Percentiles rank a stretch among this genome's conserved stretches.
These are phyloP conservation scores for Camponotus pennsylvanicus DNA, from an alignment of 1,140 invertebrate genomes.

Conservation along the genomic window DNA sequence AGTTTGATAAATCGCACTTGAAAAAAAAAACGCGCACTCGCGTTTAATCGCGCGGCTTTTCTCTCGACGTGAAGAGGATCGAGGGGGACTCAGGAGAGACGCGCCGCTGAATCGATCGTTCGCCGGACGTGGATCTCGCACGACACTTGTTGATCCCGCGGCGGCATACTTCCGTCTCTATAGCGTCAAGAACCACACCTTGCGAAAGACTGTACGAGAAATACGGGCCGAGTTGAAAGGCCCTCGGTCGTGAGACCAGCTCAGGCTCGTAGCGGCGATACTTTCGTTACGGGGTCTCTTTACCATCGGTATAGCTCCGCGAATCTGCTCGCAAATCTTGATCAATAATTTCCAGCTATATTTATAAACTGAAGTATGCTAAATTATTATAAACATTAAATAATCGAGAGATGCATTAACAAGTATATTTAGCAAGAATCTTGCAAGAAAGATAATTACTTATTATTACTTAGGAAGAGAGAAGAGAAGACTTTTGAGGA, in stretches of 20 bases:
- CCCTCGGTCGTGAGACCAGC: constrained; percentile 76
- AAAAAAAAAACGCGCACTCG: background rate
- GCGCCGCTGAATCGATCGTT: constrained; percentile 62
- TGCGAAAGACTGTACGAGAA: constrained; percentile 76
- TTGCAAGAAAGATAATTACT: background rate
- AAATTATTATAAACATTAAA: too few relatives aligned
- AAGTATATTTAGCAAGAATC: background rate
- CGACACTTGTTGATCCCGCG: constrained; percentile 75
- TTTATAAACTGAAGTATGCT: too few relatives aligned
- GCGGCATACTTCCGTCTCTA: constrained; percentile 73
- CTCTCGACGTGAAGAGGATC: background rate
- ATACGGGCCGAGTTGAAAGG: constrained; percentile 79
- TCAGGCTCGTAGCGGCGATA: constrained; percentile 70
- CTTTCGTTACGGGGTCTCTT: too few relatives aligned
- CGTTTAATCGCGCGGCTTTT: background rate
- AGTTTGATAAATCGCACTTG: background rate
- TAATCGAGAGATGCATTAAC: background rate
- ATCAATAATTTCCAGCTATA: too few relatives aligned
- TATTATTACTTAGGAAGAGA: background rate
- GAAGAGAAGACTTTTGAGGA: background rate
- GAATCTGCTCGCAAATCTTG: too few relatives aligned
- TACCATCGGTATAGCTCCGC: background rate
- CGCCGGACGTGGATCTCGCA: constrained; percentile 64
- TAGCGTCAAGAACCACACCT: constrained; percentile 78
- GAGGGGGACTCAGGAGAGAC: background rate